Percentiles rank a stretch among this genome's conserved stretches.
phyloP scores from a whole-genome alignment of 2,888 invertebrate genomes.

The Tortrix viridana region DNA sequence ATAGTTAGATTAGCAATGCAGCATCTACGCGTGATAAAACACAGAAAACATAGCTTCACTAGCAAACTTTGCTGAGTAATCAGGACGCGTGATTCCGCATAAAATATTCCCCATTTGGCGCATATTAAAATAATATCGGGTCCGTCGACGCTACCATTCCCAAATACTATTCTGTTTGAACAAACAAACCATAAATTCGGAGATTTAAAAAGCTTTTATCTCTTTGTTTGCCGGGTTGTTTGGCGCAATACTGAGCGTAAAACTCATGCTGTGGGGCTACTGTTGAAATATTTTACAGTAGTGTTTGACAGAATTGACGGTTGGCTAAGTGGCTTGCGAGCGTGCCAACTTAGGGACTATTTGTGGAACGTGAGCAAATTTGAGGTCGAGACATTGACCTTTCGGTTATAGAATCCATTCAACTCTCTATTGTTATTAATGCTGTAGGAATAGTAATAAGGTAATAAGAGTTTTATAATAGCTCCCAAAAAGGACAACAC shows the following conservation, averaged over 20 bases:
- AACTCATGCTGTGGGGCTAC: slow-evolving; percentile 13
- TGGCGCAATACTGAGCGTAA: slow-evolving; percentile 49
- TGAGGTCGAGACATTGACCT: too few species aligned
- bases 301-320: slow-evolving; percentile 6
- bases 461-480: too few species aligned
- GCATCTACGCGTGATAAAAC: slow-evolving; percentile 25
- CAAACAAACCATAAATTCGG: slow-evolving; percentile 72
- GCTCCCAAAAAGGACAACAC: too few species aligned
- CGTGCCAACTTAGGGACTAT: slow-evolving; percentile 6
- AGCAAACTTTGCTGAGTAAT: slow-evolving; percentile 43
- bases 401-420: too few species aligned
- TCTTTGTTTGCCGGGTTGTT: slow-evolving; percentile 64
- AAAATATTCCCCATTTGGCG: slow-evolving; percentile 48
- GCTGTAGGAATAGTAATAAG: too few species aligned
- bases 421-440: too few species aligned
- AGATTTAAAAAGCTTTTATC: slow-evolving; percentile 73
- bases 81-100: slow-evolving; percentile 54
- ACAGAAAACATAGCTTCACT: slow-evolving; percentile 31
- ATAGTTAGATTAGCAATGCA: not conserved
- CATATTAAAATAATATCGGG: slow-evolving; percentile 68
- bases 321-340: slow-evolving; percentile 7
- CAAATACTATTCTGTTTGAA: slow-evolving; percentile 70
- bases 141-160: slow-evolving; percentile 47
- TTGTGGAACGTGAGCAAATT: too few species aligned
- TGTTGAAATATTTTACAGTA: slow-evolving; percentile 19